Percentiles rank a stretch among this genome's conserved stretches.
Evolutionary conservation across 2,888 invertebrate species (phyloP).

Genomic region (Xestia xanthographa): DNA sequence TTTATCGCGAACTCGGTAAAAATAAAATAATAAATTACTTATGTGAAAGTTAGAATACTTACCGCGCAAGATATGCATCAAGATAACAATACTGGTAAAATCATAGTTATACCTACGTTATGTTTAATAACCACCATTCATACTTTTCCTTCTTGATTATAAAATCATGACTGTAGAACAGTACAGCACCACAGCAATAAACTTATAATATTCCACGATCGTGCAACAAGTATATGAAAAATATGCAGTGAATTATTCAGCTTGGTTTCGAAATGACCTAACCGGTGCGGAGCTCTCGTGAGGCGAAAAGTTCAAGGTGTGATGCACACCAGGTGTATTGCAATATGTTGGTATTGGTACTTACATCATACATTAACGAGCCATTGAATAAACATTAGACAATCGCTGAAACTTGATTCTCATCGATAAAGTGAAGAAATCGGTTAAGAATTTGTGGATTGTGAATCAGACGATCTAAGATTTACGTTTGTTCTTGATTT

Average conservation of each 20-base stretch:
- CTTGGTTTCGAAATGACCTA: conserved; percentile 73
- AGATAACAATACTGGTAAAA: conserved; percentile 24
- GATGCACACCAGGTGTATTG: conserved; percentile 38
- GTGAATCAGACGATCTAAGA: background rate
- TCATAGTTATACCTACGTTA: background rate
- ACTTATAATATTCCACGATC: conserved; percentile 46
- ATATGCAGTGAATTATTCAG: conserved; percentile 59
- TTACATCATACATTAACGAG: conserved; percentile 53
- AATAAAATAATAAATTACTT: background rate
- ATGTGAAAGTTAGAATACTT: conserved; percentile 9
- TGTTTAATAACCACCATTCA: conserved; percentile 3
- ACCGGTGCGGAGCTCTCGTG: conserved; percentile 66
- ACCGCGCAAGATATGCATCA: conserved; percentile 12
- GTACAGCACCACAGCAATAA: conserved; percentile 32
- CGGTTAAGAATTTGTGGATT: conserved; percentile 22
- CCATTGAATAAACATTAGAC: conserved; percentile 57
- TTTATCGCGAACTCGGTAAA: background rate
- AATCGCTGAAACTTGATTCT: conserved; percentile 43
- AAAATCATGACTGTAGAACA: conserved; percentile 39
- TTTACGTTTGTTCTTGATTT: background rate
- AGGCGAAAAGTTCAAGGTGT: conserved; percentile 83
- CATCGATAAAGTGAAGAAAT: conserved; percentile 25
- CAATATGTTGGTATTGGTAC: conserved; percentile 31
- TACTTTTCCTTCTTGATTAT: conserved; percentile 29
- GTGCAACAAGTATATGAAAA: conserved; percentile 55